A percentile compares a stretch with the other conserved stretches of the same genome.
These are phyloP conservation scores for Agriopis leucophaearia DNA, from an alignment of 2,888 invertebrate genomes.

Conservation along the genomic window DNA sequence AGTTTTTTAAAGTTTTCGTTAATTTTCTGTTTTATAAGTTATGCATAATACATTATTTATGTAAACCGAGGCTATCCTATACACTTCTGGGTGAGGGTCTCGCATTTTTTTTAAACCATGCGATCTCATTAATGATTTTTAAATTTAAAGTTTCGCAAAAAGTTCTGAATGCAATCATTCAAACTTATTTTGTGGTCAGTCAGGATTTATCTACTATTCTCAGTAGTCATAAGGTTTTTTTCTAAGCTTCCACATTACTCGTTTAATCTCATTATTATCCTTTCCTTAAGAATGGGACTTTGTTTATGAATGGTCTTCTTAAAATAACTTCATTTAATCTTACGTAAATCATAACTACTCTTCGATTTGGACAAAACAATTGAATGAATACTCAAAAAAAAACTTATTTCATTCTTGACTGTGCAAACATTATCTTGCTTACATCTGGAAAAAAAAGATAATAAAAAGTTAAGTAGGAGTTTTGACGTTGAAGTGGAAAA, in stretches of 20 bases:
- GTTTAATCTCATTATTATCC: constrained; percentile 1
- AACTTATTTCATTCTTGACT: neutral
- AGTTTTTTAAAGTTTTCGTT: too few relatives aligned
- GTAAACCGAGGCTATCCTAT: too few relatives aligned
- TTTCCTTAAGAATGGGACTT: neutral
- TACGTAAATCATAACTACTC: constrained; percentile 20
- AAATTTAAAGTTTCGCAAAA: too few relatives aligned
- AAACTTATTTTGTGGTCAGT: too few relatives aligned
- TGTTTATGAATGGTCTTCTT: neutral
- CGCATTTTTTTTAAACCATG: too few relatives aligned
- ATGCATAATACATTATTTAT: too few relatives aligned
- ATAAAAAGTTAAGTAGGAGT: neutral
- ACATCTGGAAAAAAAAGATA: neutral
- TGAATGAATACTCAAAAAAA: neutral
- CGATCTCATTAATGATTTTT: too few relatives aligned
- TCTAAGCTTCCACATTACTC: neutral
- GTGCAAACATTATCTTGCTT: neutral
- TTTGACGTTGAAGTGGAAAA: too few relatives aligned
- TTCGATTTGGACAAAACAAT: neutral
- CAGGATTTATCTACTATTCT: neutral
- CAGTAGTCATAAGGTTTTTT: neutral
- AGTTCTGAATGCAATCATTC: too few relatives aligned
- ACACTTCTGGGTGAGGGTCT: too few relatives aligned
- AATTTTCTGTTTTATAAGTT: too few relatives aligned
- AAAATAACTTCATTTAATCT: constrained; percentile 5